Evolutionary conservation across 2,888 invertebrate species (phyloP).

Genomic region (Zygogramma bicolorata): DNA sequence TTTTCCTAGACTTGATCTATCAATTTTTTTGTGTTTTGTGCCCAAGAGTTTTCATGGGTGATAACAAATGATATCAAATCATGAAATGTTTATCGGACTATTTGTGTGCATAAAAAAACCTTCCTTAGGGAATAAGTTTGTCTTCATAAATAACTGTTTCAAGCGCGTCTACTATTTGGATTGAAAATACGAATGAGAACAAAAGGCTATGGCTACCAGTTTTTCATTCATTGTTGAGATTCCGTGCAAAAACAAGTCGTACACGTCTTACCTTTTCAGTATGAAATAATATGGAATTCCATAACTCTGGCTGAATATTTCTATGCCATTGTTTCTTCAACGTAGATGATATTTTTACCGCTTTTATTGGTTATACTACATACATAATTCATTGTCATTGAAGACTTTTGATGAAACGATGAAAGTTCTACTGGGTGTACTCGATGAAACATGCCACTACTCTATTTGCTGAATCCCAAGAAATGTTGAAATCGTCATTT

Average conservation of each 20-base stretch:
- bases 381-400: constrained; percentile 1
- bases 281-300: constrained; percentile 26
- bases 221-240: constrained; percentile 17
- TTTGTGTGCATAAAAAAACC: no score
- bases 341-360: background rate
- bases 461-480: no score
- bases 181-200: background rate
- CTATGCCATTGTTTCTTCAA: constrained; percentile 18
- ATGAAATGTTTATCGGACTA: no score
- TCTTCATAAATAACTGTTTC: background rate
- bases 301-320: constrained; percentile 21
- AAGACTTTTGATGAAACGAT: no score
- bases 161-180: background rate
- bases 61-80: no score
- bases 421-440: no score
- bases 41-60: no score
- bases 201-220: background rate
- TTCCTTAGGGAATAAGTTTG: background rate
- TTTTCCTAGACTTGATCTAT: no score
- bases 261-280: constrained; percentile 23
- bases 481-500: no score
- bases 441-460: no score
- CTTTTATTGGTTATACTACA: background rate
- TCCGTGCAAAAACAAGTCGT: constrained; percentile 15
- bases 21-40: no score